phyloP scores from a whole-genome alignment of 2,888 invertebrate genomes.

The Phorcus lineatus region DNA sequence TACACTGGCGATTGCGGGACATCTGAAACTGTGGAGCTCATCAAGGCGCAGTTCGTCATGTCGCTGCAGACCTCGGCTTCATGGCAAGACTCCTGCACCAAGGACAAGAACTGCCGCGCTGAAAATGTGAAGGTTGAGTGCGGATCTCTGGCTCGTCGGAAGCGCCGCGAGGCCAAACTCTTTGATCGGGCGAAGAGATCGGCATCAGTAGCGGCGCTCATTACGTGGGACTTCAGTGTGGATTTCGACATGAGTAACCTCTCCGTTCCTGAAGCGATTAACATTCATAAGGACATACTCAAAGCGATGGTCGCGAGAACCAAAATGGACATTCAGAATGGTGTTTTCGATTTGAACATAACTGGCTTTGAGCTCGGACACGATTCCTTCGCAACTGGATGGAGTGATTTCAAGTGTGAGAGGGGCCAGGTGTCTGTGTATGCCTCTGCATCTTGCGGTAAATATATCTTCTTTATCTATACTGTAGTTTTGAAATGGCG shows the following conservation, averaged over 20 bases:
- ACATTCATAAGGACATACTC: background rate
- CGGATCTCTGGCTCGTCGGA: background rate
- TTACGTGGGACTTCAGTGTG: slow-evolving; percentile 6
- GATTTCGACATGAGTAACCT: background rate
- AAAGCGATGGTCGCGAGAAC: background rate
- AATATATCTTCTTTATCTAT: no score
- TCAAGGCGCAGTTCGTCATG: slow-evolving; percentile 11
- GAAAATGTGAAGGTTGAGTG: slow-evolving; percentile 19
- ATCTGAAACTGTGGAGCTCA: background rate
- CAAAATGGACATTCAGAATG: background rate
- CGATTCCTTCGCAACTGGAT: background rate
- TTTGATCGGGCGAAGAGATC: background rate
- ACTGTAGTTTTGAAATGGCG: no score
- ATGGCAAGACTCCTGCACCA: slow-evolving; percentile 1
- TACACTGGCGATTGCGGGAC: background rate
- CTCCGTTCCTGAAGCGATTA: background rate
- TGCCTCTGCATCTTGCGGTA: background rate
- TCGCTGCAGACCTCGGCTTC: background rate
- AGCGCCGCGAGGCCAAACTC: background rate
- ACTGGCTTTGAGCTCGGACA: background rate
- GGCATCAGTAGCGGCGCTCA: background rate
- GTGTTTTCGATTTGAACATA: background rate
- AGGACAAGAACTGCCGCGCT: background rate
- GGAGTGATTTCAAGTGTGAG: background rate
- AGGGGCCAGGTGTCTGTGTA: background rate